phyloP scores from a whole-genome alignment of 2,888 invertebrate species.

The Sphaerophoria rueppellii region DNA sequence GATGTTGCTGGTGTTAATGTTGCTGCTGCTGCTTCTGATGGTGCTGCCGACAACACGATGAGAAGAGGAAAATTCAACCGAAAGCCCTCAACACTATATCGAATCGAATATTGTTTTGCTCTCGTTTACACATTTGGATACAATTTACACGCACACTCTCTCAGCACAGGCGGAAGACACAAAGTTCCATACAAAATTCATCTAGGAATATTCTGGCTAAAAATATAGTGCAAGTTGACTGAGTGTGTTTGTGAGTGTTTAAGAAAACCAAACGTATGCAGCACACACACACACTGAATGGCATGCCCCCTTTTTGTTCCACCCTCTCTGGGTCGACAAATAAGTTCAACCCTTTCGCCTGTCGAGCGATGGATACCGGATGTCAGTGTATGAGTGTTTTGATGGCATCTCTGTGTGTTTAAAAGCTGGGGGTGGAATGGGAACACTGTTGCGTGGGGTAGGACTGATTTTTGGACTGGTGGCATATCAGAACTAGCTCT shows the following conservation, averaged over 20 bases:
- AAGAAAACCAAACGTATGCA: conserved; percentile 32
- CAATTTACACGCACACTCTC: conserved; percentile 60
- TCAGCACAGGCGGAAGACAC: conserved; percentile 41
- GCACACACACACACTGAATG: not conserved
- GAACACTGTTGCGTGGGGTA: conserved; percentile 63
- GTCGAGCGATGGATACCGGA: conserved; percentile 59
- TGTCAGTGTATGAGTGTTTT: conserved; percentile 38
- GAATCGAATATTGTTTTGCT: conserved; percentile 53
- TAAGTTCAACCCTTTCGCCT: conserved; percentile 63
- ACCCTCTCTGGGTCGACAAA: conserved; percentile 34
- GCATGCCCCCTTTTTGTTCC: conserved; percentile 27
- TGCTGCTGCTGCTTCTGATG: conserved; percentile 61
- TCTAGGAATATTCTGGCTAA: conserved; percentile 59
- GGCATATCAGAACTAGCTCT: conserved; percentile 6
- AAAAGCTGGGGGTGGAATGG: conserved; percentile 14
- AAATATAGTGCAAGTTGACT: conserved; percentile 55
- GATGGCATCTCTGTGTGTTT: conserved; percentile 9
- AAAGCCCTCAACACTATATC: conserved; percentile 48
- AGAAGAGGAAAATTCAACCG: conserved; percentile 62
- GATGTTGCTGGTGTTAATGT: conserved; percentile 65
- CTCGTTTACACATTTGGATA: conserved; percentile 71
- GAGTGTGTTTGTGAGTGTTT: conserved; percentile 26
- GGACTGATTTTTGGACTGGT: conserved; percentile 44
- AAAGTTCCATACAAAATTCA: conserved; percentile 34
- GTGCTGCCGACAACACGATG: conserved; percentile 42